Base-by-base conservation (phyloP, 2,113 vertebrate genomes). In the Alectura lathami region DNA sequence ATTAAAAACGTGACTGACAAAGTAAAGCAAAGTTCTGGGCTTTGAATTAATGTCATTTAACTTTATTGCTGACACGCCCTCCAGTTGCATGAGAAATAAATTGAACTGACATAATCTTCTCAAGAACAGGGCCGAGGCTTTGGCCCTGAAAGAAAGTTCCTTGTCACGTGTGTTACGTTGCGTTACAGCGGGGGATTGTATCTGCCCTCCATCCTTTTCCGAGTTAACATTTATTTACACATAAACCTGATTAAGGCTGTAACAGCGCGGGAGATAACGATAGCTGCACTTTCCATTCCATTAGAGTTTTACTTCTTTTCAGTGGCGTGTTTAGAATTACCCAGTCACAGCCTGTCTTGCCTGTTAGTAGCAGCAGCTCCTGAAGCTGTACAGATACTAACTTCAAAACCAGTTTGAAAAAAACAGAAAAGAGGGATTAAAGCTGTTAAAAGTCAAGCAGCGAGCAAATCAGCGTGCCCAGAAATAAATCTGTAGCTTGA, bases 151-250 rank as follows among this genome's bases (percentile, higher is more conserved):
- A 74, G 30, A 47, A 83, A 50, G 30, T 36, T 69, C 24, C 26
- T 73, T 80, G 72, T 73, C 54, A 2, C 2, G 47, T 80, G 3
- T 5, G 17, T 87, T 83, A 77, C 32, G 24, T 59, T 73, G 42
- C n/a, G 8, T 47, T 82, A 74, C 47, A 45, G 60, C 59, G 81
- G 47, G 51, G 82, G 64, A 62, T 95, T 94, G 18, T 40, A 80
- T 77, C 45, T 67, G 54, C 72, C 62, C 70, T 94, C 47, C 38
- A 51, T 91, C 63, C 42, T 42, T 85, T 73, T 85, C 38, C 74
- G 40, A 51, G 77, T 91, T 77, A 79, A 40, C 75, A 7, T 88
- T 95, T 94, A 21, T 86, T 68, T 97, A 88, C 87, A 88, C 87
- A 47, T 67, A 86, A 54, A 67, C 23, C 38, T 91, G 89, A 95